Evolutionary conservation across 2,797 vertebrate species (phyloP).

Genomic region (Molossus molossus): DNA sequence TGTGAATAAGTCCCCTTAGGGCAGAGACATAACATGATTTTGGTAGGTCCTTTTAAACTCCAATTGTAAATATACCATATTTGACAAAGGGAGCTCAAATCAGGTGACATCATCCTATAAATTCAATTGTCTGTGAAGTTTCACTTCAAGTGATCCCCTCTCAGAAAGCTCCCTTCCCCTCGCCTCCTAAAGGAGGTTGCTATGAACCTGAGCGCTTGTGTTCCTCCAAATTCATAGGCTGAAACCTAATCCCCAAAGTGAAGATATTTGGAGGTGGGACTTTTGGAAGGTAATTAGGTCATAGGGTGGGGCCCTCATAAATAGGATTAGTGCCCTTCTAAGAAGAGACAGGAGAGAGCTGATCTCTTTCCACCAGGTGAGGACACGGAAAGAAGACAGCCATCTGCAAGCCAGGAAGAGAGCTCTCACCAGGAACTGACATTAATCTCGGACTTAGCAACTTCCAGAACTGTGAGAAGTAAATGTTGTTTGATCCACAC

Average conservation of each 20-base stretch:
- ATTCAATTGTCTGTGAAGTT: background rate
- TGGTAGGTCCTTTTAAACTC: background rate
- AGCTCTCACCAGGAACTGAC: background rate
- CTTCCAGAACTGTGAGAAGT: background rate
- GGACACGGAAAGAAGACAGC: background rate
- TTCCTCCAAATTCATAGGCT: background rate
- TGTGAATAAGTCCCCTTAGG: background rate
- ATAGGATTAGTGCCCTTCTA: background rate
- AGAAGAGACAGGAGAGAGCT: background rate
- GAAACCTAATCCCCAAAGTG: background rate
- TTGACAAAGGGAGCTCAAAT: background rate
- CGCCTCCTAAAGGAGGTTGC: background rate
- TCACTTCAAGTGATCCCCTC: background rate
- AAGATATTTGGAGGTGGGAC: background rate
- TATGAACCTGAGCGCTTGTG: background rate
- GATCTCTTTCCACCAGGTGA: background rate
- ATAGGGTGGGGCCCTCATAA: background rate
- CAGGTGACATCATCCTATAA: background rate
- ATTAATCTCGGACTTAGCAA: background rate
- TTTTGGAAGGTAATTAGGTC: background rate
- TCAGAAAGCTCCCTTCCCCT: background rate
- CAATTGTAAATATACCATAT: background rate
- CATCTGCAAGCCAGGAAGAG: background rate
- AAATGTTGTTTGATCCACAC: background rate
- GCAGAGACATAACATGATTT: background rate